phyloP scores from a whole-genome alignment of 1,140 invertebrate species.

The Globodera ellingtonae region DNA sequence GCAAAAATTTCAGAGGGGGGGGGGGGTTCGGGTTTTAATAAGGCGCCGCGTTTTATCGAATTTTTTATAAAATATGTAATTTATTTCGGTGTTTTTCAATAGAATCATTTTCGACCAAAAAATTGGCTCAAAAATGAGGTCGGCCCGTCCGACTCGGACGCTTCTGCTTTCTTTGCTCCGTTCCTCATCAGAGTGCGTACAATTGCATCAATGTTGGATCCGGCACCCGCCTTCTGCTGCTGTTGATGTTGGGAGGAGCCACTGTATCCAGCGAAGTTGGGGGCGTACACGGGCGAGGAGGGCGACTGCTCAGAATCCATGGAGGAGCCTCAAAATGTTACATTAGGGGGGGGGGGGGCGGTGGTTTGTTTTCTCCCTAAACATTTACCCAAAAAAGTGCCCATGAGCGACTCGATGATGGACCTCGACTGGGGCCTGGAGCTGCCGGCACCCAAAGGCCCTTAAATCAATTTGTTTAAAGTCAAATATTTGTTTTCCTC shows the following conservation, averaged over 20 bases:
- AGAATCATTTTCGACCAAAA: constrained; percentile 22
- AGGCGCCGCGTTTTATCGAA: no score
- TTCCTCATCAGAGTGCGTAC: constrained; percentile 8
- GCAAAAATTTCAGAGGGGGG: no score
- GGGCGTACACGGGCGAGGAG: background rate
- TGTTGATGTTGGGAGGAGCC: constrained; percentile 1
- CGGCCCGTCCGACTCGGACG: constrained; percentile 11
- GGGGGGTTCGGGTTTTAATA: no score
- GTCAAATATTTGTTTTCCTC: background rate
- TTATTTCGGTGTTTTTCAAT: no score
- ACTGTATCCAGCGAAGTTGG: constrained; percentile 8
- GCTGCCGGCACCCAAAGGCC: constrained; percentile 25
- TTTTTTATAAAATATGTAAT: no score
- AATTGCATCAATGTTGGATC: constrained; percentile 23
- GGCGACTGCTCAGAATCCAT: constrained; percentile 7
- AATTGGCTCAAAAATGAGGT: constrained; percentile 30
- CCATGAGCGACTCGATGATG: constrained; percentile 34
- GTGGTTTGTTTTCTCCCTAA: background rate
- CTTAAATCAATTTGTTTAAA: background rate
- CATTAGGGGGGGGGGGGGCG: background rate
- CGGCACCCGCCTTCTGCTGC: constrained; percentile 1
- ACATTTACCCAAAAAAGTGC: constrained; percentile 30
- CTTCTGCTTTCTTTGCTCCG: constrained; percentile 21
- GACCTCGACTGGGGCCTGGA: constrained; percentile 27
- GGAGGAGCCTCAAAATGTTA: background rate